phyloP scores from a whole-genome alignment of 2,113 vertebrate genomes.

The Blennius ocellaris region DNA sequence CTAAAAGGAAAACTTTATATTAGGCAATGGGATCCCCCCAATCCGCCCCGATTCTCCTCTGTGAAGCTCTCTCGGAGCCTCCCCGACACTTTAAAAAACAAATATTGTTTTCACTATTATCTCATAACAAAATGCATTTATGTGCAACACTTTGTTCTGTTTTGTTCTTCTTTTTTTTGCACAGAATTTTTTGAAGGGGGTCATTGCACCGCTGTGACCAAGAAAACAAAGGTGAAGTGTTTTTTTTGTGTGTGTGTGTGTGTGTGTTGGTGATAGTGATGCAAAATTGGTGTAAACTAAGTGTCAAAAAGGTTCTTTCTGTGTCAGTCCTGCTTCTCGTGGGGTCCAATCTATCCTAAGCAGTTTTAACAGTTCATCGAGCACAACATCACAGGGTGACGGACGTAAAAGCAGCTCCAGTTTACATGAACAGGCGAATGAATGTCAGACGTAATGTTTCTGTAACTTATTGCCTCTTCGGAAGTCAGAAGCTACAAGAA shows the following conservation, averaged over 20 bases:
- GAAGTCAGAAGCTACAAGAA: slow-evolving; percentile 11
- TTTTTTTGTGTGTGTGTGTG: neutral
- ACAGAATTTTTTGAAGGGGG: neutral
- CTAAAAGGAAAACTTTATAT: too few relatives aligned
- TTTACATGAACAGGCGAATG: slow-evolving; percentile 4
- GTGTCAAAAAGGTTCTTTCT: slow-evolving; percentile 16
- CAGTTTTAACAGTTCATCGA: slow-evolving; percentile 13
- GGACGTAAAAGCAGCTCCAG: slow-evolving; percentile 10
- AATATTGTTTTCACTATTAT: neutral
- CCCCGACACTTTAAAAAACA: too few relatives aligned
- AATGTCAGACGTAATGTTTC: slow-evolving; percentile 14
- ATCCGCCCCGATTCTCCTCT: too few relatives aligned
- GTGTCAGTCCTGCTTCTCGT: slow-evolving; percentile 13
- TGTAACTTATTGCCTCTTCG: slow-evolving; percentile 29
- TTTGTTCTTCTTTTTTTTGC: too few relatives aligned
- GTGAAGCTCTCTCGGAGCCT: too few relatives aligned
- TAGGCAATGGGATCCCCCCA: too few relatives aligned
- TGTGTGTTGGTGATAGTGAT: slow-evolving; percentile 2
- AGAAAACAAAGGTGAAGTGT: slow-evolving; percentile 11
- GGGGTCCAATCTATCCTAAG: neutral
- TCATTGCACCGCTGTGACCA: neutral
- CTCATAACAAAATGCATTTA: neutral
- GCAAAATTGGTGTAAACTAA: slow-evolving; percentile 6
- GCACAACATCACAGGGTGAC: slow-evolving; percentile 18
- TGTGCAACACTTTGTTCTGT: neutral